These are phyloP conservation scores for Sphinx pinastri DNA, from an alignment of 2,888 invertebrate species.

Conservation along the genomic window DNA sequence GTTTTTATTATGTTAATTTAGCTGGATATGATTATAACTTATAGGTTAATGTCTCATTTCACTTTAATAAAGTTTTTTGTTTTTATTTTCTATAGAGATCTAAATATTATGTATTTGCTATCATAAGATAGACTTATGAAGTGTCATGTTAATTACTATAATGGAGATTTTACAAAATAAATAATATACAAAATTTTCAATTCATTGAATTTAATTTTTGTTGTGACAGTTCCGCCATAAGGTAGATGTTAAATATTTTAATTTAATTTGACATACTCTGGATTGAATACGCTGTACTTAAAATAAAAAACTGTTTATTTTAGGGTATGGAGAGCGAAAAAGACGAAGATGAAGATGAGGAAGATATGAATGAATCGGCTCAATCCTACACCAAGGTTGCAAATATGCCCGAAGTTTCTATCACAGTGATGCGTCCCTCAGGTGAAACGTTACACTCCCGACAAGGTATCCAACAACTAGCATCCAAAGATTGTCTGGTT, in stretches of 20 bases:
- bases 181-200: not conserved
- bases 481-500: slow-evolving; percentile 79
- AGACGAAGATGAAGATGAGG: slow-evolving; percentile 72
- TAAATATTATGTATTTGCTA: too few species aligned
- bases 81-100: too few species aligned
- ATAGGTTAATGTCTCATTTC: too few species aligned
- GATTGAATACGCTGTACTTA: not conserved
- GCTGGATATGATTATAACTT: not conserved
- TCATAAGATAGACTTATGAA: not conserved
- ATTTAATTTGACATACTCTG: not conserved
- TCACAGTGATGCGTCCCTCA: slow-evolving; percentile 76
- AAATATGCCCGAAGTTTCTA: slow-evolving; percentile 76
- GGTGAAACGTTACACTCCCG: slow-evolving; percentile 75
- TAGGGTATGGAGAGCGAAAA: slow-evolving; percentile 77
- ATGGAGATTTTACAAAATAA: not conserved
- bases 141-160: not conserved
- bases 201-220: too few species aligned
- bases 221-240: too few species aligned
- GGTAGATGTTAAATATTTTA: too few species aligned
- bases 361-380: slow-evolving; percentile 53
- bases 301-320: slow-evolving; percentile 39
- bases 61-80: too few species aligned
- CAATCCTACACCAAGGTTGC: slow-evolving; percentile 57
- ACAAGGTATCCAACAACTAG: slow-evolving; percentile 78
- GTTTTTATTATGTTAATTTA: not conserved